These are phyloP conservation scores for Ecliptopera silaceata DNA, from an alignment of 2,888 invertebrate genomes.

Conservation along the genomic window DNA sequence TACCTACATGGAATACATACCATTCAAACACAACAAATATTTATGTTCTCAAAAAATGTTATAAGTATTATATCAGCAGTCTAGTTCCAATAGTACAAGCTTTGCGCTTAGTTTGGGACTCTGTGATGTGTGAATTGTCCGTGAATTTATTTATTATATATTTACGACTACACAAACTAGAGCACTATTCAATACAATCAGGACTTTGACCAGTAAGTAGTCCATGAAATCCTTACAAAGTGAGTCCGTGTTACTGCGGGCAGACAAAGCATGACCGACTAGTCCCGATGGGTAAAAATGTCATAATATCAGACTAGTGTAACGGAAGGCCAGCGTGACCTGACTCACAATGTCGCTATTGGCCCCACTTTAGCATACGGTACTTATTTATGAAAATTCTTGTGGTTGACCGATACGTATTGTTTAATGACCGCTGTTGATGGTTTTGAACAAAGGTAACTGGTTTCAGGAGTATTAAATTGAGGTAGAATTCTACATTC, in stretches of 20 bases:
- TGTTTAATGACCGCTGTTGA: neutral
- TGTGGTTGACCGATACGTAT: slow-evolving; percentile 5
- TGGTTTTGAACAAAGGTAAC: no score
- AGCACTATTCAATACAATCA: slow-evolving; percentile 6
- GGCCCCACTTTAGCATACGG: slow-evolving; percentile 18
- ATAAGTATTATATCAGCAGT: no score
- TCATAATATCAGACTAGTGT: slow-evolving; percentile 77
- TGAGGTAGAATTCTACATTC: no score
- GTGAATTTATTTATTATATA: no score
- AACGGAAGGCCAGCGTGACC: slow-evolving; percentile 72
- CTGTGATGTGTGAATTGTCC: no score
- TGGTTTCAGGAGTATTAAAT: no score
- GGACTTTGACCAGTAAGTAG: slow-evolving; percentile 23
- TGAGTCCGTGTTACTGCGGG: slow-evolving; percentile 47
- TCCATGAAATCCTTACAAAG: slow-evolving; percentile 47
- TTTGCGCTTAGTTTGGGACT: no score
- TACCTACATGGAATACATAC: no score
- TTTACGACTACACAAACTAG: neutral
- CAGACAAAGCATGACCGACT: slow-evolving; percentile 41
- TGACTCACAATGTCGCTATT: slow-evolving; percentile 53
- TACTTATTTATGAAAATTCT: slow-evolving; percentile 2
- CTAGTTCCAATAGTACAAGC: no score
- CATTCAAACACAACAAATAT: no score
- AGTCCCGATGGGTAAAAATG: slow-evolving; percentile 76
- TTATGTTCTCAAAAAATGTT: no score